Conservation (phyloP, 1,140 invertebrate species). For the Drosophila subpulchrella region DNA sequence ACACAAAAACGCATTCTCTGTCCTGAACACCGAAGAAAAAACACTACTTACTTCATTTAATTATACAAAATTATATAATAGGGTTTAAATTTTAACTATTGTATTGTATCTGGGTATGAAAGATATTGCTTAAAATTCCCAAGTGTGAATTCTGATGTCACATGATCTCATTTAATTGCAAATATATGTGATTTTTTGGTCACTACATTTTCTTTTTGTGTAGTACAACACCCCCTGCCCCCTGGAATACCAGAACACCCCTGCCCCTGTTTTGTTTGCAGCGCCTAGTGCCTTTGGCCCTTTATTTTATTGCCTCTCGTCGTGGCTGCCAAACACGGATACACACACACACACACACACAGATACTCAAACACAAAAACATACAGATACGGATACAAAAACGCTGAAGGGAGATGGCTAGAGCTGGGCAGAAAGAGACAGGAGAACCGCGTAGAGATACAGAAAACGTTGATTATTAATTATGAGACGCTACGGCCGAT, state of each 20-base stretch:
- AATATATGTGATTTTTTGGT: neutral
- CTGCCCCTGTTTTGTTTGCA: constrained; percentile 39
- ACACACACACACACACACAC: constrained; percentile 39
- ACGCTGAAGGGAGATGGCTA: constrained; percentile 13
- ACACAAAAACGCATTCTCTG: constrained; percentile 35
- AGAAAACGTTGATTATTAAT: constrained; percentile 77
- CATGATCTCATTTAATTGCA: no score
- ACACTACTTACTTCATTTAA: no score
- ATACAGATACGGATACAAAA: neutral
- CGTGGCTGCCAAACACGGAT: constrained; percentile 40
- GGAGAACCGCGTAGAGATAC: constrained; percentile 47
- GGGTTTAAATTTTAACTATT: no score
- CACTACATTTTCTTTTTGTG: neutral
- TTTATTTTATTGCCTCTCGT: constrained; percentile 59
- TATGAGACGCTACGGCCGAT: constrained; percentile 72
- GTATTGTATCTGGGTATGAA: no score
- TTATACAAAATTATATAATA: no score
- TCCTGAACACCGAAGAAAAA: neutral
- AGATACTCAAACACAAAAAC: constrained; percentile 10
- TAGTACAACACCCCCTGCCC: neutral
- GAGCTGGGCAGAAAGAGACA: constrained; percentile 1
- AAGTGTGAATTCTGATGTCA: no score
- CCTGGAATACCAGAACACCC: neutral
- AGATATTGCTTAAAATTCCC: no score
- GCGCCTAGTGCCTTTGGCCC: constrained; percentile 42